phyloP scores from a whole-genome alignment of 2,888 invertebrate genomes.

The Andrena bicolor region DNA sequence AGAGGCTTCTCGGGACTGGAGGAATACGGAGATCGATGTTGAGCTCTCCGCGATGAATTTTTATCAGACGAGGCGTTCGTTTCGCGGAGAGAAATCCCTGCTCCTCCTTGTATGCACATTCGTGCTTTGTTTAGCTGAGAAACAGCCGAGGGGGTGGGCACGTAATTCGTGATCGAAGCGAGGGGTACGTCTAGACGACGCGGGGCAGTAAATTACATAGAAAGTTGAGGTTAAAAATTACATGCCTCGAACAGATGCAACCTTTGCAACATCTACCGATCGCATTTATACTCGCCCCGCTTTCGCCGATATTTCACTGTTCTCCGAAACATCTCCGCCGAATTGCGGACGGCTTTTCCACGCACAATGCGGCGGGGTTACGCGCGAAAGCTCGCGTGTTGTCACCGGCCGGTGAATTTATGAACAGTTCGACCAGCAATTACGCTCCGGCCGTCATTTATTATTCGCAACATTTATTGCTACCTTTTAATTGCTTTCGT shows the following conservation, averaged over 20 bases:
- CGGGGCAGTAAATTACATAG: not conserved
- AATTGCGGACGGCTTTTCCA: not conserved
- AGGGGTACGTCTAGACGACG: not conserved
- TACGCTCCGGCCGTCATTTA: conserved; percentile 8
- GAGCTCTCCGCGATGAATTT: not conserved
- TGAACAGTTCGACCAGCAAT: conserved; percentile 22
- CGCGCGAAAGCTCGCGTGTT: conserved; percentile 14
- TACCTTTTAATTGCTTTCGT: not conserved
- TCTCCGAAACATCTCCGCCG: not conserved
- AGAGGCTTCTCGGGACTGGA: conserved; percentile 1
- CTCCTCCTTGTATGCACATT: no score
- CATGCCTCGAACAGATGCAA: conserved; percentile 1
- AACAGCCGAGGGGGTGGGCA: not conserved
- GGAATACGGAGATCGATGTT: conserved; percentile 9
- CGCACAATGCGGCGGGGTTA: not conserved
- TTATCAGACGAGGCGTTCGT: no score
- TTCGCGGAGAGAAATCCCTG: no score
- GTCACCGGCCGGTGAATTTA: conserved; percentile 31
- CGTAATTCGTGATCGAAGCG: not conserved
- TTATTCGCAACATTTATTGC: conserved; percentile 26
- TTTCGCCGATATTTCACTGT: conserved; percentile 43
- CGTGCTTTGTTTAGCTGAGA: not conserved
- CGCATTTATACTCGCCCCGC: not conserved
- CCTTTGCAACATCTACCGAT: not conserved
- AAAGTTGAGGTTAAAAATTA: conserved; percentile 17